Conservation (phyloP, 2,113 vertebrate genomes). For the Zapus hudsonius region DNA sequence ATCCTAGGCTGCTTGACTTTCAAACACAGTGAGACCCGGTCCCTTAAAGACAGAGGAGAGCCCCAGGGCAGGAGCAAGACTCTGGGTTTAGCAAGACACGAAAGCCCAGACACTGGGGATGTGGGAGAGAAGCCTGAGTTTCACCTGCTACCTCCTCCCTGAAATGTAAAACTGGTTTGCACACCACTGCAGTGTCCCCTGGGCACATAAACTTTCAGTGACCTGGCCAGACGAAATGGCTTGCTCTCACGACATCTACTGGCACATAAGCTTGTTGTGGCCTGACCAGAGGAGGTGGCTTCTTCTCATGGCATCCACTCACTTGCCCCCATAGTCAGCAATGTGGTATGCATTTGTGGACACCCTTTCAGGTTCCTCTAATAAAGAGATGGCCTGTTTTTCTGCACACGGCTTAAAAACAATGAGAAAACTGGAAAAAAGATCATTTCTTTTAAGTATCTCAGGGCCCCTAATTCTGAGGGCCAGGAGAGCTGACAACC, state of each 20-base stretch:
- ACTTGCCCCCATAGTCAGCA: neutral
- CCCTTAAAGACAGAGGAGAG: neutral
- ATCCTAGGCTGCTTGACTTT: neutral
- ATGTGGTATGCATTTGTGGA: too few species aligned
- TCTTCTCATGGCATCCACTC: too few species aligned
- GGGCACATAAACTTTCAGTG: neutral
- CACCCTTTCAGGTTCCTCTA: neutral
- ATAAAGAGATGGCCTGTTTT: neutral
- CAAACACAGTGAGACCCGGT: neutral
- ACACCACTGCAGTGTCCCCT: neutral
- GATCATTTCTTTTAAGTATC: fast-evolving
- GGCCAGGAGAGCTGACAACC: fast-evolving
- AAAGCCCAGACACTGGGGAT: neutral
- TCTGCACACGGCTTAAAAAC: neutral
- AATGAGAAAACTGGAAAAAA: fast-evolving
- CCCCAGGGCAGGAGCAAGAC: too few species aligned
- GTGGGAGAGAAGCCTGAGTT: neutral
- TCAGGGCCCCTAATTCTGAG: too few species aligned
- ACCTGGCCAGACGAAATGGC: neutral
- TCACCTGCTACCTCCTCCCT: neutral
- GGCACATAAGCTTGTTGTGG: neutral
- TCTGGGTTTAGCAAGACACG: neutral
- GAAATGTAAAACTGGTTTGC: neutral
- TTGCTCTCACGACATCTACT: neutral
- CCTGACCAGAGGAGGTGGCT: neutral